Conservation (phyloP, 1,140 invertebrate genomes). For the Teleopsis dalmanni region DNA sequence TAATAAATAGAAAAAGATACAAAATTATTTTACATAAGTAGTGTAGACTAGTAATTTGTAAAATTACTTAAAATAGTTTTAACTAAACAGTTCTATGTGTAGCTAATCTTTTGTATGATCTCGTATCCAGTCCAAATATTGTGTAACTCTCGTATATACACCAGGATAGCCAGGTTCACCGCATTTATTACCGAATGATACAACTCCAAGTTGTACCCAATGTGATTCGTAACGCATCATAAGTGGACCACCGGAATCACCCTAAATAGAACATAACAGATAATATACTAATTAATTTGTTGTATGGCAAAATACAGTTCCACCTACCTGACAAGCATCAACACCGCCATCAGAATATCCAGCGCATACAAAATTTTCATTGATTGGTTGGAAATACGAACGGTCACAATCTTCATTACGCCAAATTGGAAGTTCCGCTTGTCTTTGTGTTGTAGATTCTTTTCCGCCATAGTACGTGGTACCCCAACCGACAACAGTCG, state of each 20-base stretch:
- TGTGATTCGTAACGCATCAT: slow-evolving; percentile 67
- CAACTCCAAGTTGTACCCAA: slow-evolving; percentile 83
- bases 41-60: slow-evolving; percentile 9
- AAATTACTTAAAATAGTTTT: slow-evolving; percentile 1
- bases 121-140: slow-evolving; percentile 42
- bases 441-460: slow-evolving; percentile 73
- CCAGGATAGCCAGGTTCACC: slow-evolving; percentile 80
- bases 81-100: not conserved
- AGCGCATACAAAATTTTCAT: slow-evolving; percentile 82
- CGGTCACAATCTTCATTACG: slow-evolving; percentile 82
- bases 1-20: not conserved
- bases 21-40: no score
- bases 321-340: slow-evolving; percentile 80
- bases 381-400: slow-evolving; percentile 88
- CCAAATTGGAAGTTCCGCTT: slow-evolving; percentile 83
- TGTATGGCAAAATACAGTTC: not conserved
- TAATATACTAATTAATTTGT: slow-evolving; percentile 1
- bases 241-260: slow-evolving; percentile 65
- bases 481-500: slow-evolving; percentile 89
- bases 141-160: slow-evolving; percentile 48
- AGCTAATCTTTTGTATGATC: slow-evolving; percentile 38
- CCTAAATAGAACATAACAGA: slow-evolving; percentile 16
- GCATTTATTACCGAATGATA: slow-evolving; percentile 87
- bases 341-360: slow-evolving; percentile 83
- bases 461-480: slow-evolving; percentile 78